Evolutionary conservation across 2,888 invertebrate species (phyloP).

Genomic region (Pycnomerus fuliginosus): DNA sequence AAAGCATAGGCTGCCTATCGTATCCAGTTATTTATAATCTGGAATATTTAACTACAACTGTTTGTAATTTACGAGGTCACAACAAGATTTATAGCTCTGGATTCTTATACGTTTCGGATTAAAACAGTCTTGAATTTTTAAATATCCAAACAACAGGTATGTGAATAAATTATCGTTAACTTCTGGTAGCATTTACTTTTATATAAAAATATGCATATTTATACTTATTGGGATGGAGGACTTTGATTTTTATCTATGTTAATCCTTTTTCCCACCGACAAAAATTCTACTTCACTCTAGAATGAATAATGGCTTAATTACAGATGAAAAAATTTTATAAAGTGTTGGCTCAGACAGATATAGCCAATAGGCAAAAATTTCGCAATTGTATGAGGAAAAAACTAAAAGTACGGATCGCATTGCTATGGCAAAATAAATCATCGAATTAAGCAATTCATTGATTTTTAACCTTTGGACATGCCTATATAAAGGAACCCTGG

Average conservation of each 20-base stretch:
- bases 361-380: no score
- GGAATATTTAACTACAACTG: slow-evolving; percentile 56
- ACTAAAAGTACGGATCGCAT: no score
- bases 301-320: slow-evolving; percentile 18
- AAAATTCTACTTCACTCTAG: slow-evolving; percentile 8
- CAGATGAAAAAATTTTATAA: slow-evolving; percentile 6
- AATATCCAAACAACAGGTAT: slow-evolving; percentile 51
- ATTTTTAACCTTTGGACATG: no score
- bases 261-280: slow-evolving; percentile 19
- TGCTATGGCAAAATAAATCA: no score
- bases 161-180: slow-evolving; percentile 46
- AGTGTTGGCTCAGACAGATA: no score
- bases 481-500: no score
- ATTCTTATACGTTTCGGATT: slow-evolving; percentile 55
- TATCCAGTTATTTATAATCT: slow-evolving; percentile 56
- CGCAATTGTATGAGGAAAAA: no score
- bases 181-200: slow-evolving; percentile 42
- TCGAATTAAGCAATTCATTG: no score
- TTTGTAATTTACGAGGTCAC: slow-evolving; percentile 57
- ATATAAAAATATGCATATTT: slow-evolving; percentile 42
- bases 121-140: slow-evolving; percentile 52
- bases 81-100: slow-evolving; percentile 53
- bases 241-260: slow-evolving; percentile 40
- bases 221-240: slow-evolving; percentile 41
- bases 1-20: slow-evolving; percentile 42